A percentile compares a stretch with the other conserved stretches of the same genome.
These are phyloP conservation scores for Porites cylindrica DNA, from an alignment of 92 coral and sea anemone species.

Conservation along the genomic window DNA sequence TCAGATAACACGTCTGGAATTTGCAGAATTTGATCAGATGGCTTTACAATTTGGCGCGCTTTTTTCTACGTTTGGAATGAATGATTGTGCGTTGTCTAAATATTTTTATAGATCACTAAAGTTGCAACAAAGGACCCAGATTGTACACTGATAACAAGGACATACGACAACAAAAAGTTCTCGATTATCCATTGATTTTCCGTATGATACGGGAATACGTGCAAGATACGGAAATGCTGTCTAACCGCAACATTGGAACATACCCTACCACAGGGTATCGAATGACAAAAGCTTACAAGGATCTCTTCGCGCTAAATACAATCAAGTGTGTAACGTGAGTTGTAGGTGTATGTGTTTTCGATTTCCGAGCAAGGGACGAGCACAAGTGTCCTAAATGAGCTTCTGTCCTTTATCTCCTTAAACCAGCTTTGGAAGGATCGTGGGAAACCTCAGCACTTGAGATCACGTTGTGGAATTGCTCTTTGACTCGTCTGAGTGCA, in stretches of 20 bases:
- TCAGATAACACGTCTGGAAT: not conserved
- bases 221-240: not conserved
- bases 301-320: conserved; percentile 7
- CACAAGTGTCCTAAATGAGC: not conserved
- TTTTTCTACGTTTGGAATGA: not conserved
- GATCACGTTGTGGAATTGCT: not conserved
- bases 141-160: not conserved
- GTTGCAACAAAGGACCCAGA: not conserved
- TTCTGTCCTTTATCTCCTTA: not conserved
- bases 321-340: not conserved
- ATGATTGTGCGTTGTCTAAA: not conserved
- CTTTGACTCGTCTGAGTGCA: not conserved
- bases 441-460: not conserved
- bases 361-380: not conserved
- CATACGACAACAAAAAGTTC: not conserved
- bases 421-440: not conserved
- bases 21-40: not conserved
- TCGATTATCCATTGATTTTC: not conserved
- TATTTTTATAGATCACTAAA: not conserved
- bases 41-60: not conserved
- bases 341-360: not conserved
- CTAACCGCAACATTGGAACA: not conserved
- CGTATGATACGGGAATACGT: not conserved
- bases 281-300: conserved; percentile 4
- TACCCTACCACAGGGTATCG: conserved; percentile 7